phyloP scores from a whole-genome alignment of 2,888 invertebrate genomes.

The Ferrisia virgata region DNA sequence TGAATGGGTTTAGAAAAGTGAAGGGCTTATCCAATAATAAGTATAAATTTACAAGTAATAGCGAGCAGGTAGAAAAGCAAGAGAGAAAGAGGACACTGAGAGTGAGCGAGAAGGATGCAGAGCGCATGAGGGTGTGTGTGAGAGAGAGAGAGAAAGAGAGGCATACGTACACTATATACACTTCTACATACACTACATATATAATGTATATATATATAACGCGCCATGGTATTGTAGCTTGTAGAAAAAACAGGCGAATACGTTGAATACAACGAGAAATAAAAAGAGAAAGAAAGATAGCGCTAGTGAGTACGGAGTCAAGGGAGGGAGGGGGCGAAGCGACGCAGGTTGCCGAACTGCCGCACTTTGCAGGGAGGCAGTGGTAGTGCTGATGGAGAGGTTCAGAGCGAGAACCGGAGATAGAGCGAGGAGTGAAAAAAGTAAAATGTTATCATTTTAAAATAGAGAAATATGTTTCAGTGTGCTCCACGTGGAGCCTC shows the following conservation, averaged over 20 bases:
- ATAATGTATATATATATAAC: not conserved
- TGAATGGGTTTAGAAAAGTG: slow-evolving; percentile 42
- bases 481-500: slow-evolving; percentile 44
- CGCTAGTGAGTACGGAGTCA: too few relatives aligned
- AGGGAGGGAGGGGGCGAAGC: not conserved
- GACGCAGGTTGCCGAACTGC: not conserved
- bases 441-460: slow-evolving; percentile 46
- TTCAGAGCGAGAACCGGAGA: not conserved
- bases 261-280: not conserved
- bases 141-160: not conserved
- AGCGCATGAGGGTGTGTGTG: not conserved
- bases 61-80: not conserved
- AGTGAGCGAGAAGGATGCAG: not conserved
- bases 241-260: too few relatives aligned
- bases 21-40: slow-evolving; percentile 45
- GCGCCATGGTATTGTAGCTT: not conserved
- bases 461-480: slow-evolving; percentile 42
- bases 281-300: not conserved
- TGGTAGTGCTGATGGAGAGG: not conserved
- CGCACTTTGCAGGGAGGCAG: not conserved
- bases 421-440: slow-evolving; percentile 15
- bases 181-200: not conserved
- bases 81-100: too few relatives aligned
- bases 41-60: slow-evolving; percentile 46
- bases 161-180: too few relatives aligned